Evolutionary conservation across 2,888 invertebrate species (phyloP), one percentile per base, ranked within the genome.

Genomic region (Auanema sp.): DNA sequence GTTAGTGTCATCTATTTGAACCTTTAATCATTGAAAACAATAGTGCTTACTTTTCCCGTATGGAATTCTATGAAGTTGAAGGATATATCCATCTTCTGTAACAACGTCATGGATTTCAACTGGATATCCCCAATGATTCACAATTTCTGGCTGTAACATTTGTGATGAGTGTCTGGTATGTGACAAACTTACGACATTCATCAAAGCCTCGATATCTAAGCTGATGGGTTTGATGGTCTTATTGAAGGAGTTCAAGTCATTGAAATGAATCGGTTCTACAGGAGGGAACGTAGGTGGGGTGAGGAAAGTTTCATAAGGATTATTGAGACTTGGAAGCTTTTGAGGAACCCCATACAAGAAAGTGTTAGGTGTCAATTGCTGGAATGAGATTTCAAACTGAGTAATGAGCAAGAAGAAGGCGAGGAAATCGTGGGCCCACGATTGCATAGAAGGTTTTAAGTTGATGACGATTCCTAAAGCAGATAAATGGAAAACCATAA

Each of bases 31-130:
- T 52, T 44, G 33, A 16, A 53, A 54, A 50, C 33, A 23, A 24
- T 47, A 1, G 8, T 44, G 61, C 64, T 63, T 50, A 72, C 71
- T 66, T 64, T 63, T 71, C 40, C 81, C 79, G 47, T 72, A 87
- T 0, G 91, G 86, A 55, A 88, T 87, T 49, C 87, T 82, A 74
- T 87, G 87, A 58, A 87, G 78, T 51, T 85, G 84, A 62, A 88
- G 80, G 61, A 86, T 84, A 77, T 87, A 88, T 8, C 86, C 87
- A 75, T 88, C 88, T 6, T 74, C 61, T 21, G 83, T 61, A 85
- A 86, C 41, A 79, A 77, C 53, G 84, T 79, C 79, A 70, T 87
- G 86, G 25, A 83, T 80, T 75, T 87, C 87, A 25, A 84, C 77
- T 14, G 85, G 84, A 77, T 87, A 87, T 14, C 87, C 86, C 69